Conservation (phyloP, 2,797 vertebrate species). For the Falco berigora region DNA sequence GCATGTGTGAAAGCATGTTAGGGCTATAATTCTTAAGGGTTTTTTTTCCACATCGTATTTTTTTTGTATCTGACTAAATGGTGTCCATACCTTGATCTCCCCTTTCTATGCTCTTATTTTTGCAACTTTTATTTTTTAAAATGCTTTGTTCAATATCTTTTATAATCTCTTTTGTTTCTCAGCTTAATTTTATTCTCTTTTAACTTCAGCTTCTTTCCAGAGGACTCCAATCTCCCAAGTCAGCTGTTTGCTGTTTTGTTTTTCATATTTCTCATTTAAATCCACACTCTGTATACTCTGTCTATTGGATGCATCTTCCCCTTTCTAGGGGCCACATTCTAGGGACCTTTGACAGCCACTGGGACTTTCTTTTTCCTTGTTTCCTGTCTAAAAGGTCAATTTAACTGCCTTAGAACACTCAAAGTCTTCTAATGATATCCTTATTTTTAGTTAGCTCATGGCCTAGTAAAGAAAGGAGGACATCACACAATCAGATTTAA, state of each 20-base stretch:
- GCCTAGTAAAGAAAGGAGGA: not conserved
- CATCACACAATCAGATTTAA: not conserved
- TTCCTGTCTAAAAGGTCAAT: not conserved
- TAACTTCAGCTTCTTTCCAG: not conserved
- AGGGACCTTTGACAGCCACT: not conserved
- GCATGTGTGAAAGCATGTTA: not conserved
- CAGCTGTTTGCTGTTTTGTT: not conserved
- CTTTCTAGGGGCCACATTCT: not conserved
- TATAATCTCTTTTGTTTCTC: not conserved
- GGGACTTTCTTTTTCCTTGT: not conserved
- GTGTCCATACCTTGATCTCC: not conserved
- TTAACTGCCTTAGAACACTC: not conserved
- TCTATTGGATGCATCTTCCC: not conserved
- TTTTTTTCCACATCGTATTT: not conserved
- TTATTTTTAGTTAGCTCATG: not conserved
- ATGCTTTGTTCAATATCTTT: not conserved
- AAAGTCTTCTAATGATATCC: not conserved
- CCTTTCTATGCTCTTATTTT: not conserved
- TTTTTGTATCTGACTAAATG: not conserved
- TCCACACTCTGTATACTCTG: not conserved
- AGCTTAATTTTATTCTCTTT: constrained; percentile 9
- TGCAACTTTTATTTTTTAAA: not conserved
- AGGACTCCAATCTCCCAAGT: not conserved
- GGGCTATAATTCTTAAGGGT: not conserved
- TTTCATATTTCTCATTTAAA: not conserved